Evolutionary conservation across 35 echinoderm and acorn worm species (phyloP).

Genomic region (Apostichopus parvimensis): DNA sequence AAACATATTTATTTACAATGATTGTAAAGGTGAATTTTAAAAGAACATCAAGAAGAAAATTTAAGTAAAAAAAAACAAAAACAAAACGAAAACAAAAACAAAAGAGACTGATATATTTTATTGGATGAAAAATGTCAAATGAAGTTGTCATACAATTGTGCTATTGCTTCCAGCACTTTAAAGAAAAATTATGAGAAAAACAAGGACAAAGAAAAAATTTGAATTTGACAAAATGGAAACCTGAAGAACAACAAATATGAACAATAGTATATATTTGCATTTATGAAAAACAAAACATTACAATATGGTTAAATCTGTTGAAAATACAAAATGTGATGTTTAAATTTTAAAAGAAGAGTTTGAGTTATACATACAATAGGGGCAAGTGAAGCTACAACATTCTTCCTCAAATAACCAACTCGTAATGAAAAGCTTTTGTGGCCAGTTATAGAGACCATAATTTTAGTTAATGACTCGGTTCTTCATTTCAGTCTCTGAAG

Average conservation of each 20-base stretch:
- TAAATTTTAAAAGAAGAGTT: constrained; percentile 23
- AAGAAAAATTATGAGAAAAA: constrained; percentile 8
- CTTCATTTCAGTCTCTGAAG: constrained; percentile 19
- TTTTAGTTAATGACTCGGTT: neutral
- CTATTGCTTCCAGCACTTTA: constrained; percentile 28
- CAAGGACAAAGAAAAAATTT: neutral
- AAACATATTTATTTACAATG: constrained; percentile 51
- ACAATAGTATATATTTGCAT: constrained; percentile 6
- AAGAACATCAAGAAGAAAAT: constrained; percentile 47
- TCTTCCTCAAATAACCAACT: constrained; percentile 12
- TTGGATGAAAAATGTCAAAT: constrained; percentile 30
- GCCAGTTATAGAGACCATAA: neutral
- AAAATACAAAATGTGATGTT: constrained; percentile 29
- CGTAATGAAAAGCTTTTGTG: neutral
- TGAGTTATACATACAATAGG: constrained; percentile 21
- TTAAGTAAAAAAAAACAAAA: neutral
- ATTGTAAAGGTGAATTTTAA: constrained; percentile 41
- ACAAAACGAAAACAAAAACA: no score
- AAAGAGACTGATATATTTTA: constrained; percentile 34
- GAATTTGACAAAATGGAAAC: constrained; percentile 23
- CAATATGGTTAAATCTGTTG: constrained; percentile 13
- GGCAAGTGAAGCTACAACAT: neutral
- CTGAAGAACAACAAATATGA: constrained; percentile 26
- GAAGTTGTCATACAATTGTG: constrained; percentile 30
- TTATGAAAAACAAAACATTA: constrained; percentile 7